phyloP scores from a whole-genome alignment of 2,797 vertebrate species.

The Triplophysa bombifrons region DNA sequence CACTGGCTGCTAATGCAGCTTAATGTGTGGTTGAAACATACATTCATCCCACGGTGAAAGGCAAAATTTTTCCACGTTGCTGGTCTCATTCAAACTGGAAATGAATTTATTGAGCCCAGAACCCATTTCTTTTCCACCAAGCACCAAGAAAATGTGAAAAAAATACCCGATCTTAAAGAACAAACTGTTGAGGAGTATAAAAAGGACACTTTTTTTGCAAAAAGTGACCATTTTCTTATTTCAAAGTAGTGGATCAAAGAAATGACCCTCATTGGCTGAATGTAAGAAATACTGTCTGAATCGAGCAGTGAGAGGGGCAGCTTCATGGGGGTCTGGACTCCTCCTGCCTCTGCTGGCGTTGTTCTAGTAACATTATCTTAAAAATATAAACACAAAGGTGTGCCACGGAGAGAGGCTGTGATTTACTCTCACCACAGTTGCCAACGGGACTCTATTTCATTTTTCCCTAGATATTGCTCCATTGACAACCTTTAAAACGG shows the following conservation, averaged over 20 bases:
- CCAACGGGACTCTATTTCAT: neutral
- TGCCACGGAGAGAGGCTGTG: neutral
- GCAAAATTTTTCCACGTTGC: constrained; percentile 96
- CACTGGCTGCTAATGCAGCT: constrained; percentile 95
- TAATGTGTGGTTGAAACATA: constrained; percentile 97
- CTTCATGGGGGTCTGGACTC: constrained; percentile 28
- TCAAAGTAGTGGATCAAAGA: constrained; percentile 63
- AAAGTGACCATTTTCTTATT: constrained; percentile 78
- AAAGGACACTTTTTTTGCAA: constrained; percentile 68
- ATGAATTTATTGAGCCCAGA: constrained; percentile 92
- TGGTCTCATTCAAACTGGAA: constrained; percentile 95
- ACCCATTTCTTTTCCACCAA: constrained; percentile 81
- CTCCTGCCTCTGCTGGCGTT: neutral
- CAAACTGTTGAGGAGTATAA: constrained; percentile 72
- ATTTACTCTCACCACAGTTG: neutral
- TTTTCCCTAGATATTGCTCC: neutral
- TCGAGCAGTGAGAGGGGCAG: constrained; percentile 28
- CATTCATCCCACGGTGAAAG: constrained; percentile 92
- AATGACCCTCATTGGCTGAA: constrained; percentile 65
- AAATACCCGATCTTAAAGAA: constrained; percentile 61
- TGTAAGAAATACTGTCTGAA: constrained; percentile 67
- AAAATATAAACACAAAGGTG: constrained; percentile 38
- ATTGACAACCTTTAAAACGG: constrained; percentile 2
- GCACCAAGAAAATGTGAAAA: constrained; percentile 70
- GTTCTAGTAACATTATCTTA: constrained; percentile 36